Percentiles rank a stretch among this genome's conserved stretches.
These are phyloP conservation scores for Dufourea novaeangliae DNA, from an alignment of 1,140 invertebrate genomes.

Conservation along the genomic window DNA sequence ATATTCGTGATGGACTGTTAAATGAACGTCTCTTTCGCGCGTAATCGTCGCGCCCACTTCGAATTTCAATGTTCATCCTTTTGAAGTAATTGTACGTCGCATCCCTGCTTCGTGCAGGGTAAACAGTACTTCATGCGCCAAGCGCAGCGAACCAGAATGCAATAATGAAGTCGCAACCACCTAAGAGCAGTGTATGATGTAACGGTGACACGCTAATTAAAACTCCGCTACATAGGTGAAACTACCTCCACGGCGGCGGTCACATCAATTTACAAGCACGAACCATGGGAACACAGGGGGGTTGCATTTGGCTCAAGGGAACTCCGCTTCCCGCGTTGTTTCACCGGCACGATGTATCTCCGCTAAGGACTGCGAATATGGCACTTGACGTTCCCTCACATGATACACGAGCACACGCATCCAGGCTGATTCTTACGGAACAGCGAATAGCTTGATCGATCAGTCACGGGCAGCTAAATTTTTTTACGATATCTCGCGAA, in stretches of 20 bases:
- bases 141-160: conserved; percentile 32
- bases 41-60: not conserved
- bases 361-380: conserved; percentile 29
- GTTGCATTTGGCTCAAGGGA: not conserved
- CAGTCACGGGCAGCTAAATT: not conserved
- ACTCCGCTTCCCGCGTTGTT: conserved; percentile 34
- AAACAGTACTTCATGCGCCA: conserved; percentile 10
- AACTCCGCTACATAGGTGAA: conserved; percentile 30
- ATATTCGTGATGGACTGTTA: conserved; percentile 1
- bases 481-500: not conserved
- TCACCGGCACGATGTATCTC: conserved; percentile 32
- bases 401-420: not conserved
- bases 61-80: conserved; percentile 18
- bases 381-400: conserved; percentile 57
- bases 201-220: conserved; percentile 50
- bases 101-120: not conserved
- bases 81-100: not conserved
- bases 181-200: conserved; percentile 23
- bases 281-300: not conserved
- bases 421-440: conserved; percentile 48
- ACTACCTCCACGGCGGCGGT: conserved; percentile 12
- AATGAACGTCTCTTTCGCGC: not conserved
- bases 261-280: conserved; percentile 19
- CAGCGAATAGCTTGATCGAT: conserved; percentile 39
- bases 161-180: conserved; percentile 46